Percentiles rank a stretch among this genome's conserved stretches.
phyloP scores from a whole-genome alignment of 2,888 invertebrate species.

The Rhagophthalmus giganteus region DNA sequence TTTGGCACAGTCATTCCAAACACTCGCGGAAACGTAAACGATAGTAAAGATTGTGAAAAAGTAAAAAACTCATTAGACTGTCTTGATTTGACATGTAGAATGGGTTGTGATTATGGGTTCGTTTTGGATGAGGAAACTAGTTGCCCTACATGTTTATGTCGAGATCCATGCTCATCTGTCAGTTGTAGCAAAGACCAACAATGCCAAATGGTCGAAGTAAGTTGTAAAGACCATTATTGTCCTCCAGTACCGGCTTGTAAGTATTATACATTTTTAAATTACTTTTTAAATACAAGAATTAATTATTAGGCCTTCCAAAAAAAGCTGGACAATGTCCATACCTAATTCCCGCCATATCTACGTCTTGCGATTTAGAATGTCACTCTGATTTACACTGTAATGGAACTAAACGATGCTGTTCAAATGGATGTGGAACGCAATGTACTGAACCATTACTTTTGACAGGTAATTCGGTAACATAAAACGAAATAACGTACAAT shows the following conservation, averaged over 20 bases:
- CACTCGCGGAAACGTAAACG: slow-evolving; percentile 54
- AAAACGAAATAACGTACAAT: not conserved
- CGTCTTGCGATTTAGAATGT: slow-evolving; percentile 77
- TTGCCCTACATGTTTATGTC: slow-evolving; percentile 79
- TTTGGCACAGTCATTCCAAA: slow-evolving; percentile 79
- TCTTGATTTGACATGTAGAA: slow-evolving; percentile 74
- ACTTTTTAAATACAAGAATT: slow-evolving; percentile 31
- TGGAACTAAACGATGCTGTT: slow-evolving; percentile 74
- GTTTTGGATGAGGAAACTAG: slow-evolving; percentile 68
- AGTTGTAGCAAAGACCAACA: slow-evolving; percentile 68
- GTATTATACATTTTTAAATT: too few species aligned
- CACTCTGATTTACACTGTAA: slow-evolving; percentile 76
- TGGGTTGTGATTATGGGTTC: slow-evolving; percentile 85
- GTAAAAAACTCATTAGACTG: slow-evolving; percentile 67
- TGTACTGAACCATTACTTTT: slow-evolving; percentile 74
- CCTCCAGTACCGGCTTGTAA: slow-evolving; percentile 82
- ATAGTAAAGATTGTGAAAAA: slow-evolving; percentile 46
- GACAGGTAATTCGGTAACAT: slow-evolving; percentile 53
- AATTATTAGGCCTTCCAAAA: slow-evolving; percentile 61
- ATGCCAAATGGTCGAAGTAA: slow-evolving; percentile 82
- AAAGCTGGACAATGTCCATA: slow-evolving; percentile 84
- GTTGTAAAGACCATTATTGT: slow-evolving; percentile 82
- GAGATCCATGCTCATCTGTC: slow-evolving; percentile 77
- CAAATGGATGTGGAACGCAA: slow-evolving; percentile 84
- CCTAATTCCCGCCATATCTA: slow-evolving; percentile 68